phyloP scores from a whole-genome alignment of 2,797 vertebrate genomes.

The Tinamus major region DNA sequence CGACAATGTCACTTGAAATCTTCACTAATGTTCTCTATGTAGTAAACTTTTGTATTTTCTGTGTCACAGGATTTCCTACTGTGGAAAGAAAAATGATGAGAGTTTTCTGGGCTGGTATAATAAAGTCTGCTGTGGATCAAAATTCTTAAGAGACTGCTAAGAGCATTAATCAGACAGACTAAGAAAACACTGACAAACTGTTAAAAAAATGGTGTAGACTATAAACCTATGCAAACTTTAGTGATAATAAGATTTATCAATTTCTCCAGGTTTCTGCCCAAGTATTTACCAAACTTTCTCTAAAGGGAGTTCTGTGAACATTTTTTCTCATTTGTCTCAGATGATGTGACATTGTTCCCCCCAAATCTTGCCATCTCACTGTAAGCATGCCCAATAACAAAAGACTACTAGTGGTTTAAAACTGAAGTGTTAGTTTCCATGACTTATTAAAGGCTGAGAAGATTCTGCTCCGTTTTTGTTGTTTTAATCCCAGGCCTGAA shows the following conservation, averaged over 20 bases:
- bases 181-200: accelerated
- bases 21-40: background rate
- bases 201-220: background rate
- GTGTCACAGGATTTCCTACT: background rate
- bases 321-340: background rate
- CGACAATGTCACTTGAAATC: background rate
- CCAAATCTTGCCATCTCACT: background rate
- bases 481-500: background rate
- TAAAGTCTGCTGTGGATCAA: background rate
- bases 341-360: background rate
- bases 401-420: background rate
- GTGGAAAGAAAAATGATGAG: background rate
- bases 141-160: background rate
- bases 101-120: background rate
- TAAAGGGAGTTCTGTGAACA: background rate
- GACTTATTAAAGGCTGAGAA: background rate
- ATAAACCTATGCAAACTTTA: background rate
- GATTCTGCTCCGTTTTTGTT: background rate
- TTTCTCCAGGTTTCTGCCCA: background rate
- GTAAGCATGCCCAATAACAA: background rate
- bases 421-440: background rate
- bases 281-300: background rate
- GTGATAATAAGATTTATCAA: background rate
- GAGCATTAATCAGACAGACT: background rate
- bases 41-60: background rate